Conservation (phyloP, 2,113 vertebrate genomes). For the Gnathochromis pfefferi region DNA sequence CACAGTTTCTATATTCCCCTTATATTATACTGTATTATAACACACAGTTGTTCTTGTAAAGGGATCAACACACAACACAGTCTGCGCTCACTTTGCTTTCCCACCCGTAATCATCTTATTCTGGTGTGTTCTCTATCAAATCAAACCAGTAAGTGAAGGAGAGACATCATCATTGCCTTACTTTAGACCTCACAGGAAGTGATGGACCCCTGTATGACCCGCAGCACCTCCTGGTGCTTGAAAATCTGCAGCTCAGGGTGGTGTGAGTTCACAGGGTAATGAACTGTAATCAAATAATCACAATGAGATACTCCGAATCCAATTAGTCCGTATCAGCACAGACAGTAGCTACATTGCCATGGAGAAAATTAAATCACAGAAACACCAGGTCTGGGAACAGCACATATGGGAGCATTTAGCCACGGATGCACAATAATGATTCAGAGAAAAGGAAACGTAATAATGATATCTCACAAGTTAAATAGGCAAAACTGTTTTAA, state of each 20-base stretch:
- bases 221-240: not conserved
- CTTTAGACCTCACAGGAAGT: not conserved
- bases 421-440: not conserved
- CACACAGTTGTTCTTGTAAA: not conserved
- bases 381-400: not conserved
- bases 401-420: not conserved
- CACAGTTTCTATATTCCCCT: not conserved
- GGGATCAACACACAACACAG: not conserved
- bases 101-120: not conserved
- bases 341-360: slow-evolving; percentile 7
- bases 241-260: not conserved
- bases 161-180: not conserved
- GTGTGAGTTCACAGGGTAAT: not conserved
- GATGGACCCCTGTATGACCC: not conserved
- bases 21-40: not conserved
- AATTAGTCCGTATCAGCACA: slow-evolving; percentile 9
- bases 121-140: not conserved
- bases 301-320: not conserved
- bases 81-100: not conserved
- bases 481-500: not conserved
- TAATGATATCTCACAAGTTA: not conserved
- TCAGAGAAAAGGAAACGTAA: not conserved
- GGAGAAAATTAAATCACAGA: slow-evolving; percentile 14
- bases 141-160: not conserved
- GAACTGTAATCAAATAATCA: slow-evolving; percentile 13